Percentiles rank a stretch among this genome's conserved stretches.
Conservation (phyloP, 2,888 invertebrate species). For the Ectemnius cavifrons region DNA sequence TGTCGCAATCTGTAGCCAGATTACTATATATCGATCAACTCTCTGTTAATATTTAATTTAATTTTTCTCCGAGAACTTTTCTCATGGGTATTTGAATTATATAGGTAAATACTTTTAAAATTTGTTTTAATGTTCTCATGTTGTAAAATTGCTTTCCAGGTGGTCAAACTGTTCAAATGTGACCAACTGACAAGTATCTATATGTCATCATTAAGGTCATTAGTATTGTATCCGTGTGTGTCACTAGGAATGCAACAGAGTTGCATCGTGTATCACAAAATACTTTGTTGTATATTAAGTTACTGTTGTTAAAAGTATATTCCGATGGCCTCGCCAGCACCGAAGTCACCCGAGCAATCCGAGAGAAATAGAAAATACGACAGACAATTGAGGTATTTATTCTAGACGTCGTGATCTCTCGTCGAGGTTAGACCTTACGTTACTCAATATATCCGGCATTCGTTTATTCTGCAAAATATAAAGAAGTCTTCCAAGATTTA, state of each 20-base stretch:
- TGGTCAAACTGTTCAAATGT: too few relatives aligned
- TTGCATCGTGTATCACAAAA: background rate
- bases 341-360: conserved; percentile 86
- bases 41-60: too few relatives aligned
- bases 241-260: background rate
- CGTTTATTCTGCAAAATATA: background rate
- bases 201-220: too few relatives aligned
- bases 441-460: background rate
- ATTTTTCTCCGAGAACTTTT: too few relatives aligned
- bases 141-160: too few relatives aligned
- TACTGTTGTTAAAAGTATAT: background rate
- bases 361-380: conserved; percentile 90
- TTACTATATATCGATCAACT: too few relatives aligned
- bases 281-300: conserved; percentile 17
- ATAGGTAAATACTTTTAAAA: too few relatives aligned
- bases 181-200: background rate
- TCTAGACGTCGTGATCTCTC: background rate
- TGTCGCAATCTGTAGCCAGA: too few relatives aligned
- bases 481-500: too few relatives aligned
- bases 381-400: conserved; percentile 82
- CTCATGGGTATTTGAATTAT: too few relatives aligned
- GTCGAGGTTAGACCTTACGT: conserved; percentile 25
- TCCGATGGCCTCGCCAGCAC: conserved; percentile 84
- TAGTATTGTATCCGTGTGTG: too few relatives aligned
- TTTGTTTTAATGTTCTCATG: too few relatives aligned